phyloP scores from a whole-genome alignment of 2,797 vertebrate species.

The Erpetoichthys calabaricus region DNA sequence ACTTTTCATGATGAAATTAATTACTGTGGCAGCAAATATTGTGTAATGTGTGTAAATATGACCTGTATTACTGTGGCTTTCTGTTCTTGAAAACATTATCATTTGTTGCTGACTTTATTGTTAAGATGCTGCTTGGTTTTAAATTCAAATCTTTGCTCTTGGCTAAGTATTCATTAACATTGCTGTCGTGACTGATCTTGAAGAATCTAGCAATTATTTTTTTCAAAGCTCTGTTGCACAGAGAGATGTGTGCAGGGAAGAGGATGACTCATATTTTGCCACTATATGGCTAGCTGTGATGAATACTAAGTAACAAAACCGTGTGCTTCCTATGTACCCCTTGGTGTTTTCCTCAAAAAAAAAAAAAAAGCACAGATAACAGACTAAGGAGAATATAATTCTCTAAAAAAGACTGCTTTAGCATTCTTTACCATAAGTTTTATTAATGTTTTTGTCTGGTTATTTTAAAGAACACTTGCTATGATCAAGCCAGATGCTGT shows the following conservation, averaged over 20 bases:
- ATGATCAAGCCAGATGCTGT: conserved; percentile 79
- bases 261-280: conserved; percentile 9
- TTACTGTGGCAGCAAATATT: too few relatives aligned
- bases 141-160: neutral
- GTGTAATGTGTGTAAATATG: too few relatives aligned
- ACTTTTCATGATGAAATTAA: too few relatives aligned
- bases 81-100: neutral
- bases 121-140: neutral
- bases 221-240: neutral
- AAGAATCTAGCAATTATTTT: conserved; percentile 3
- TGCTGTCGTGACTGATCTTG: neutral
- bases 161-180: conserved; percentile 5
- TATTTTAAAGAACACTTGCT: conserved; percentile 64
- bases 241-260: conserved; percentile 2
- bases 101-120: neutral
- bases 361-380: too few relatives aligned
- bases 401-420: too few relatives aligned
- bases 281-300: conserved; percentile 4
- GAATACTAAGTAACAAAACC: conserved; percentile 10
- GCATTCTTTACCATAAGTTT: too few relatives aligned
- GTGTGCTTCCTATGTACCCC: too few relatives aligned
- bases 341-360: too few relatives aligned
- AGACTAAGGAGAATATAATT: too few relatives aligned
- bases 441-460: neutral
- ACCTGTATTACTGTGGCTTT: too few relatives aligned